These are phyloP conservation scores for Trichogramma evanescens DNA, from an alignment of 2,888 invertebrate genomes.

Conservation along the genomic window DNA sequence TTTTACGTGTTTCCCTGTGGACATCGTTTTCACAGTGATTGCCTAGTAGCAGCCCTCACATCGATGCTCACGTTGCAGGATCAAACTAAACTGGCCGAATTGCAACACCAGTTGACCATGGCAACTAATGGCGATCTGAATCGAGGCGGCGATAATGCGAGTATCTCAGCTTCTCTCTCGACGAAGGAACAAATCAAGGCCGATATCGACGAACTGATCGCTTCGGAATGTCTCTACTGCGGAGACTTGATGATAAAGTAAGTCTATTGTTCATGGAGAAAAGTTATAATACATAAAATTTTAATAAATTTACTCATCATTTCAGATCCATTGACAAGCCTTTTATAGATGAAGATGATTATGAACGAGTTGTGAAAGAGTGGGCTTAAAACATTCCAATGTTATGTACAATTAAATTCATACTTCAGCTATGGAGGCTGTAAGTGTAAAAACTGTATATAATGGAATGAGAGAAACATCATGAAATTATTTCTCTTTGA, in stretches of 20 bases:
- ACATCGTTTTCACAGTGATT: conserved; percentile 92
- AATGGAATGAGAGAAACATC: not conserved
- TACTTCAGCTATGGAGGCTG: not conserved
- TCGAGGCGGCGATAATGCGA: conserved; percentile 48
- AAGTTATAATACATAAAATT: not conserved
- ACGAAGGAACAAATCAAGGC: conserved; percentile 64
- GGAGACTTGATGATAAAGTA: conserved; percentile 83
- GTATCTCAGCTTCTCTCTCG: conserved; percentile 51
- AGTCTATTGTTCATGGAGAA: conserved; percentile 23
- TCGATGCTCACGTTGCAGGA: conserved; percentile 60
- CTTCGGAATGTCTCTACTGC: conserved; percentile 87
- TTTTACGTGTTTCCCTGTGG: conserved; percentile 95
- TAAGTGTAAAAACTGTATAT: not conserved
- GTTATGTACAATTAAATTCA: not conserved
- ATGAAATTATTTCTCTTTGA: not conserved
- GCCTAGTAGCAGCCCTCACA: conserved; percentile 70
- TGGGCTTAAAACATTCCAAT: conserved; percentile 60
- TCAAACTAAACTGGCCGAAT: conserved; percentile 57
- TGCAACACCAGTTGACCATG: conserved; percentile 58
- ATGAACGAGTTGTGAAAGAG: conserved; percentile 74
- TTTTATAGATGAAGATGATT: conserved; percentile 76
- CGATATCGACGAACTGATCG: conserved; percentile 83
- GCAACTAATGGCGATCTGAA: conserved; percentile 45
- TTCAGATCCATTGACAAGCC: conserved; percentile 77
- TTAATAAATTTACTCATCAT: conserved; percentile 22